Percentiles rank a stretch among this genome's conserved stretches.
Conservation (phyloP, 2,797 vertebrate genomes). For the Sphenodon punctatus region DNA sequence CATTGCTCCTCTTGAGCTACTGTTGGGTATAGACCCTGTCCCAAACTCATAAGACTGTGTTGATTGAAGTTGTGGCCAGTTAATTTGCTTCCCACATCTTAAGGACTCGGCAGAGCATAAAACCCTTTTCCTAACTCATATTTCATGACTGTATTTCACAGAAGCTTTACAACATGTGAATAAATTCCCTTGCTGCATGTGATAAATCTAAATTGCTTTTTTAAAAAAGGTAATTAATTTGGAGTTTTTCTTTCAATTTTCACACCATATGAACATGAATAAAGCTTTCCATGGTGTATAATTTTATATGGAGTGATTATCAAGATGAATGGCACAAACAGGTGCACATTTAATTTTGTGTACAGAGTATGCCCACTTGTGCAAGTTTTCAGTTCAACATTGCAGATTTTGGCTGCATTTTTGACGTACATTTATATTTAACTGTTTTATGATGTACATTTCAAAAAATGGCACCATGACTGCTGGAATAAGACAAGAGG, state of each 20-base stretch:
- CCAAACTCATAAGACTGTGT: constrained; percentile 6
- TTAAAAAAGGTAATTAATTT: constrained; percentile 74
- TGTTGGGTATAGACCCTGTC: constrained; percentile 7
- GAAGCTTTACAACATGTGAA: constrained; percentile 56
- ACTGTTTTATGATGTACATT: not conserved
- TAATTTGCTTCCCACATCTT: constrained; percentile 59
- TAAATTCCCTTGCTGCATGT: constrained; percentile 55
- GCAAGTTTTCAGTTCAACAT: constrained; percentile 30
- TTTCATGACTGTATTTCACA: constrained; percentile 56
- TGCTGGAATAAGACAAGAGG: not conserved
- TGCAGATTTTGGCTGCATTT: constrained; percentile 46
- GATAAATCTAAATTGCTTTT: constrained; percentile 69
- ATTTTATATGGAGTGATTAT: constrained; percentile 67
- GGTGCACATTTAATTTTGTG: constrained; percentile 65
- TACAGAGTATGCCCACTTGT: constrained; percentile 38
- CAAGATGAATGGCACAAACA: constrained; percentile 70
- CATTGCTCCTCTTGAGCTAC: not conserved
- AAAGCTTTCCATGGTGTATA: constrained; percentile 71
- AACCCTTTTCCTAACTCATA: constrained; percentile 53
- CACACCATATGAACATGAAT: constrained; percentile 70
- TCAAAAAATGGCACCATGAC: not conserved
- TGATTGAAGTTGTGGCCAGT: constrained; percentile 33
- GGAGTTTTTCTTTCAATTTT: constrained; percentile 76
- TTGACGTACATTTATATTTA: not conserved
- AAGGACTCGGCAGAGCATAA: constrained; percentile 10